Percentiles rank a stretch among this genome's conserved stretches.
Evolutionary conservation across 2,888 invertebrate species (phyloP).

Genomic region (Parochlus steinenii): DNA sequence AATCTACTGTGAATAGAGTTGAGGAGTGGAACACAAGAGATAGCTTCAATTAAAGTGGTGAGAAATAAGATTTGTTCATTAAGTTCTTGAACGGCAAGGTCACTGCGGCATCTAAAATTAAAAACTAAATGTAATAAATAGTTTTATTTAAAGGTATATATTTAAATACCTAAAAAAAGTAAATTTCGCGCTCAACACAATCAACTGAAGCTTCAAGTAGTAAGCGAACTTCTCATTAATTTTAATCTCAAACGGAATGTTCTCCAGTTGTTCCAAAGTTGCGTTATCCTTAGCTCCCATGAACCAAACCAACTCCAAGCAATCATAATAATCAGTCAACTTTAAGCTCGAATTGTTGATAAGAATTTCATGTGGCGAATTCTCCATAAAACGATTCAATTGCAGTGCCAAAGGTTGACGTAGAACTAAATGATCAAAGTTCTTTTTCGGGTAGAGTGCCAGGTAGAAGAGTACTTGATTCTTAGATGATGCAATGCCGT

Average conservation of each 20-base stretch:
- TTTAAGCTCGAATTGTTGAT: background rate
- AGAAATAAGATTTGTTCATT: too few species aligned
- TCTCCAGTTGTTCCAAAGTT: background rate
- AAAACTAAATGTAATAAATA: too few species aligned
- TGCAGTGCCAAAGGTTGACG: background rate
- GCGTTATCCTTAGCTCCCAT: background rate
- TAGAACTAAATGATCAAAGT: slow-evolving; percentile 1
- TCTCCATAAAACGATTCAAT: background rate
- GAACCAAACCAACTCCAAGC: slow-evolving; percentile 3
- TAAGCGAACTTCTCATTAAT: slow-evolving; percentile 1
- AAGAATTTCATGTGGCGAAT: slow-evolving; percentile 2
- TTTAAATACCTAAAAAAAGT: too few species aligned
- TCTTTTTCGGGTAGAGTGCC: background rate
- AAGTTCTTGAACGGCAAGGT: too few species aligned
- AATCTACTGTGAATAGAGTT: too few species aligned
- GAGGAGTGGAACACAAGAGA: too few species aligned
- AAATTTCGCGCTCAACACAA: background rate
- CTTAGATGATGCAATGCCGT: slow-evolving; percentile 2
- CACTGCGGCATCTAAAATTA: too few species aligned
- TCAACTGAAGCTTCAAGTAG: slow-evolving; percentile 6
- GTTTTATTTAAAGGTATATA: too few species aligned
- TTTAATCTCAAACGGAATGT: background rate
- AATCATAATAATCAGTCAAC: slow-evolving; percentile 1
- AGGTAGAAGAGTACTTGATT: slow-evolving; percentile 5
- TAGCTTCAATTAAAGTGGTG: too few species aligned